Base-by-base conservation (phyloP, 2,888 invertebrate species). In the Amiota communis region DNA sequence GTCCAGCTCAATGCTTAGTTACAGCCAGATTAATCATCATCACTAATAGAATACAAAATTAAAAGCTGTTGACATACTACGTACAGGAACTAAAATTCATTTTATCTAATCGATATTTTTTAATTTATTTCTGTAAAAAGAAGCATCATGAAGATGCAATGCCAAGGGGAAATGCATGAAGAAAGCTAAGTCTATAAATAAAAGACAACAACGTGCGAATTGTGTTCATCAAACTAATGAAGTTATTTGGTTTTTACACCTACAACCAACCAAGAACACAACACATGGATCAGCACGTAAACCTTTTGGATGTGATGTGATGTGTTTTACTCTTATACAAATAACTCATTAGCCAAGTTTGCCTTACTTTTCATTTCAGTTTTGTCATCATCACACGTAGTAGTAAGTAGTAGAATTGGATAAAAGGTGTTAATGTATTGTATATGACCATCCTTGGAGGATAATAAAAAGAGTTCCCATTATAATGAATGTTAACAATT, bases 71-170 rank as follows among this genome's bases (percentile, higher is more conserved):
- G 70, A 73, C 77, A 77, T 67, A 75, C 65, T 68, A 73, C 77
- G 76, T 67, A 75, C 65, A 64, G 69, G 67, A 83, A 79, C 81
- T 86, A 84, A 86, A 83, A 81, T 83, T 83, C 84, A 83, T 80
- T 79, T 86, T 83, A 86, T 83, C 86, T 83, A 84, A 83, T 83
- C 83, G 86, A 85, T 83, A 75, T 53, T 68, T 65, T 51, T 51
- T 75, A 77, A 36, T 36, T 36, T 36, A 36, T 23, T 23, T 23
- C 36, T 6, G 36, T 36, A 36, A 6, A 36, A 36, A 36, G 23
- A 2, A 23, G 3, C 23, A 23, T 2, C 1, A 23, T 23, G 23
- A n/a, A n/a, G n/a, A n/a, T n/a, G 23, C 23, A 23, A 36, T 36
- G 36, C 36, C 8, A 36, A 36, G 36, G 36, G 36, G 36, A 36